Base-by-base conservation (phyloP, 2,113 vertebrate species). In the Otis tarda region DNA sequence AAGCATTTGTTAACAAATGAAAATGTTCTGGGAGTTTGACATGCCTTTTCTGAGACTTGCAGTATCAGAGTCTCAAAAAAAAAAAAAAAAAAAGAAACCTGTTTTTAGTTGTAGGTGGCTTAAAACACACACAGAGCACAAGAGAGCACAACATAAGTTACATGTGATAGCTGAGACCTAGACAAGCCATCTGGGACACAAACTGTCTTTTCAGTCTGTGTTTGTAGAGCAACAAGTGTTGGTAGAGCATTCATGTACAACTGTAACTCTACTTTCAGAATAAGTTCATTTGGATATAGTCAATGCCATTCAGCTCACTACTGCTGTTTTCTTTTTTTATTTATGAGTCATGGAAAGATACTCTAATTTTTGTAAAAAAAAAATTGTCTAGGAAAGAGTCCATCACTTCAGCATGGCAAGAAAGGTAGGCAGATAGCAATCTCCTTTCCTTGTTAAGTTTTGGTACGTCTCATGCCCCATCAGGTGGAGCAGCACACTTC, bases 91-190 rank as follows among this genome's bases (percentile, higher is more conserved):
- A 43, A 10, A 4, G 25, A 52, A 77, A 65, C 4, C 4, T 43
- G 31, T 0, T 30, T 74, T 75, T 31, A 64, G 33, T 27, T 83
- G 15, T 12, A 59, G 28, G 9, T 78, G 33, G 14, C 28, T 86
- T 89, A 78, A 55, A 71, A 41, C 41, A 60, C 37, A 63, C 12
- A 35, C 0, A 67, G 8, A 52, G 7, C 41, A 63, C 16, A 31
- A 35, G 0, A 67, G 8, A 52, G 7, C 41, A 63, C 16, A 31
- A 14, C 3, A 2, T 17, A 41, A 83, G 14, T 60, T 63, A 0
- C 8, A 19, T 3, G n/a, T 60, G 41, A 68, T 37, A 77, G 7
- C 20, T 85, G 4, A 67, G n/a, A 83, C 4, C 31, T 63, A 18
- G 15, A 76, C n/a, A 69, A 80, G 6, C 33, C 33, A 79, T 19